Evolutionary conservation across 2,888 invertebrate species (phyloP), one percentile per base, ranked within the genome.

Genomic region (Schizotus pectinicornis): DNA sequence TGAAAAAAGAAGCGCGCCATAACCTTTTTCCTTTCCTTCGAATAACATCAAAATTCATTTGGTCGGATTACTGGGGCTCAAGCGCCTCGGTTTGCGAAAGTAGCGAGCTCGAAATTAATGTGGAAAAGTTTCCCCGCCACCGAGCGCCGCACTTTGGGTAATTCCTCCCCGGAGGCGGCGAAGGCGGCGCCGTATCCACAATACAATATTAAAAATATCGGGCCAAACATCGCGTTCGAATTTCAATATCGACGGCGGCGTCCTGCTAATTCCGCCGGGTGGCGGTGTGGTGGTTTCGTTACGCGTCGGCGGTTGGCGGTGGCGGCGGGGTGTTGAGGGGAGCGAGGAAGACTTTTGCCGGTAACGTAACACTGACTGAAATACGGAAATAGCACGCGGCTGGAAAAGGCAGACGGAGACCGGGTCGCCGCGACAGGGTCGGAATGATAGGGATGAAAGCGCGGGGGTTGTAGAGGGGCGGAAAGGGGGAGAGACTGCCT

Each of bases 321-420:
- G 7, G 41, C n/a, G 22, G 22, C 14, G n/a, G 3, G 22, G 14
- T 14, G 41, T 13, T 22, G 41, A 30, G 3, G 35, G 35, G 13
- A 32, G 22, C 7, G 33, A 36, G 22, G n/a, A n/a, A n/a, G n/a
- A n/a, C n/a, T n/a, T n/a, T n/a, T n/a, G 35, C 46, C 22, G 35
- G 22, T 22, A 22, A 22, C 36, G 36, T 46, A 35, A 46, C 36
- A 46, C 46, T 45, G 45, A 33, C 45, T 46, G 46, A 46, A 46
- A 46, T 46, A 46, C 36, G 46, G 46, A 46, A 46, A 46, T 46
- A 46, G 22, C 46, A 46, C 35, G 46, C 45, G 45, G 34, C 14
- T 36, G 46, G 36, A 46, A 46, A 46, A 35, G 46, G 46, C 46
- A 36, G 46, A 46, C 46, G 46, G 36, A 46, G 34, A 46, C 36